These are phyloP conservation scores for Forbesichthys papilliferus DNA, from an alignment of 2,113 vertebrate species.

Conservation along the genomic window DNA sequence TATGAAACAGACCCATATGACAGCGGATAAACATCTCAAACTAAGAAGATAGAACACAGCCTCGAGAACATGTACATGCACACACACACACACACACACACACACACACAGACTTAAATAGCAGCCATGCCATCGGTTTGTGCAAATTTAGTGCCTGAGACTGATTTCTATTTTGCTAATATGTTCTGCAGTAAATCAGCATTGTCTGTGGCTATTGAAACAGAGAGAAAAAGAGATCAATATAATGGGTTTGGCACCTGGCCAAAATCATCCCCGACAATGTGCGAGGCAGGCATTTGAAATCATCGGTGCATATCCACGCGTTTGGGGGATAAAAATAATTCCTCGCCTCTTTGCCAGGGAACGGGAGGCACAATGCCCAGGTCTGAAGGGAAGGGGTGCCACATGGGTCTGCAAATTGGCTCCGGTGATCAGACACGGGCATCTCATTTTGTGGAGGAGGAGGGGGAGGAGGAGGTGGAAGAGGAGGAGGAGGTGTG, in stretches of 20 bases:
- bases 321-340: slow-evolving; percentile 80
- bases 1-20: slow-evolving; percentile 25
- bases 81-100: slow-evolving; percentile 14
- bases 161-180: slow-evolving; percentile 78
- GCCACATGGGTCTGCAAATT: slow-evolving; percentile 82
- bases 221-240: slow-evolving; percentile 82
- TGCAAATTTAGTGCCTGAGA: slow-evolving; percentile 51
- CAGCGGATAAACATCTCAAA: slow-evolving; percentile 28
- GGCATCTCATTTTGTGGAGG: slow-evolving; percentile 76
- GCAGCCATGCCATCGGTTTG: slow-evolving; percentile 59
- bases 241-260: slow-evolving; percentile 81
- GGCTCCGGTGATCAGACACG: slow-evolving; percentile 79
- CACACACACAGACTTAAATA: slow-evolving; percentile 3
- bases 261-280: slow-evolving; percentile 80
- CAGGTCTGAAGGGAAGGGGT: slow-evolving; percentile 80
- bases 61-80: slow-evolving; percentile 1
- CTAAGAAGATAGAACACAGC: slow-evolving; percentile 27
- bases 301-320: slow-evolving; percentile 78
- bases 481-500: slow-evolving; percentile 16
- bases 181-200: slow-evolving; percentile 79
- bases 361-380: slow-evolving; percentile 78
- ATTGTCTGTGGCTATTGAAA: slow-evolving; percentile 80
- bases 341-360: slow-evolving; percentile 79
- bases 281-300: slow-evolving; percentile 78
- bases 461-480: slow-evolving; percentile 16